Conservation (phyloP, 2,113 vertebrate species). For the Leptocoma aspasia region DNA sequence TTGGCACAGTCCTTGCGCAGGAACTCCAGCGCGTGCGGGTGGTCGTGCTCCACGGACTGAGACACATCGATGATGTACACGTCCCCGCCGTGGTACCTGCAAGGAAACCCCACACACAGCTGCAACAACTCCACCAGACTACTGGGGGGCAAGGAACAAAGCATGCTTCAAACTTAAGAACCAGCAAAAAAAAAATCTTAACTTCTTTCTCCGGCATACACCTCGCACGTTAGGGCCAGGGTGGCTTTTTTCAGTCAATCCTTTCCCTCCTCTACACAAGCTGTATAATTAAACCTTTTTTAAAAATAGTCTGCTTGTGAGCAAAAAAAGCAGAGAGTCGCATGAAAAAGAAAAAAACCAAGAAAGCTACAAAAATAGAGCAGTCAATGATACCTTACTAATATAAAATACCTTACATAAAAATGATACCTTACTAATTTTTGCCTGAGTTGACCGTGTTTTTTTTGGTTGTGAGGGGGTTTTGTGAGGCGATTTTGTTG, state of each 20-base stretch:
- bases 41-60: constrained; percentile 95
- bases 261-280: background rate
- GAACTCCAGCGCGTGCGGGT: constrained; percentile 93
- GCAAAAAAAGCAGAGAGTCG: background rate
- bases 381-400: background rate
- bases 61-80: constrained; percentile 93
- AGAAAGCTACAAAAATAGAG: background rate
- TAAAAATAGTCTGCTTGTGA: background rate
- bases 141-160: background rate
- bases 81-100: constrained; percentile 84
- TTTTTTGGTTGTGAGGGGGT: background rate
- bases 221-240: background rate
- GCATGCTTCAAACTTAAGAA: background rate
- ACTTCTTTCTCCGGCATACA: background rate
- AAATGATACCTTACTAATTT: background rate
- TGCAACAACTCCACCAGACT: background rate
- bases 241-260: background rate
- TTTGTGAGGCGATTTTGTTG: background rate
- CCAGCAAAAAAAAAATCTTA: background rate
- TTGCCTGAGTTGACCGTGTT: background rate
- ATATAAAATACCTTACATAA: background rate
- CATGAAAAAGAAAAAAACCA: background rate
- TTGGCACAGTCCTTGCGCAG: constrained; percentile 94
- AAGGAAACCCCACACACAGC: background rate
- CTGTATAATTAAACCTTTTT: background rate